Evolutionary conservation across 2,888 invertebrate species (phyloP).

Genomic region (Meliscaeva auricollis): DNA sequence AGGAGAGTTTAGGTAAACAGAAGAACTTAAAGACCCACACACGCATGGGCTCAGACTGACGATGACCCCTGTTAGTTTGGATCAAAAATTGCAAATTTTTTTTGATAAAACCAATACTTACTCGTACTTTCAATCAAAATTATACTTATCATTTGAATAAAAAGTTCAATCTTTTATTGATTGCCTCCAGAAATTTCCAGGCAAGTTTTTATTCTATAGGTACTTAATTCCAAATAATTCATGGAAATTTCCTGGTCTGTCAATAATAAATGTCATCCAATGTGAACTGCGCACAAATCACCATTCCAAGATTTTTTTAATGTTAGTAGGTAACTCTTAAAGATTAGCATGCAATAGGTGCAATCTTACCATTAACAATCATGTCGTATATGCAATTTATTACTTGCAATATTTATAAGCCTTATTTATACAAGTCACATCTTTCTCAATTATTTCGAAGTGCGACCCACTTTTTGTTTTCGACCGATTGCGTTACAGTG

Average conservation of each 20-base stretch:
- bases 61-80: too few relatives aligned
- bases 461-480: conserved; percentile 33
- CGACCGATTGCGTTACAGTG: conserved; percentile 4
- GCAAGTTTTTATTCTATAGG: not conserved
- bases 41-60: too few relatives aligned
- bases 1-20: too few relatives aligned
- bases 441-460: conserved; percentile 3
- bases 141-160: too few relatives aligned
- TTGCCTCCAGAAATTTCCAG: not conserved
- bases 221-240: not conserved
- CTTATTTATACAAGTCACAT: conserved; percentile 36
- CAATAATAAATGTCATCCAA: not conserved
- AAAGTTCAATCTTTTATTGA: not conserved
- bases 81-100: too few relatives aligned
- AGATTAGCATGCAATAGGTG: conserved; percentile 40
- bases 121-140: too few relatives aligned
- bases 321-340: not conserved
- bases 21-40: too few relatives aligned
- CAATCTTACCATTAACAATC: conserved; percentile 36
- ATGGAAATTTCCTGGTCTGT: conserved; percentile 26
- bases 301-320: not conserved
- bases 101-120: too few relatives aligned
- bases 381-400: conserved; percentile 40
- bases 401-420: conserved; percentile 25
- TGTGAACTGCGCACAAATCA: conserved; percentile 30